Conservation (phyloP, 2,888 invertebrate genomes). For the Ischnura elegans region DNA sequence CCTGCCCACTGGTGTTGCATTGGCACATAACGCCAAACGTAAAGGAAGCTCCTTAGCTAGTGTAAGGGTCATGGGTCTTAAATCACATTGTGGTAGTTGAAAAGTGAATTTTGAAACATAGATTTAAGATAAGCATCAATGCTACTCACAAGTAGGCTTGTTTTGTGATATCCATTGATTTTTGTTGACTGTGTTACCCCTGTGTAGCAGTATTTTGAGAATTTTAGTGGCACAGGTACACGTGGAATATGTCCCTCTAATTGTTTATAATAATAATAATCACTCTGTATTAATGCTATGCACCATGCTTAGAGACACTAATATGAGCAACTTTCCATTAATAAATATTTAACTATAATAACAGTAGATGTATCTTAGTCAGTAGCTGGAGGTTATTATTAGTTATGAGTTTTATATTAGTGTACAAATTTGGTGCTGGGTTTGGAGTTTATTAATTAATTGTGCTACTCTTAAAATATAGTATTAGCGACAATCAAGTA, state of each 20-base stretch:
- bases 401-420: no score
- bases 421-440: no score
- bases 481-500: no score
- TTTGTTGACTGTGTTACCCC: background rate
- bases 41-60: slow-evolving; percentile 65
- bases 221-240: background rate
- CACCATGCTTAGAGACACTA: background rate
- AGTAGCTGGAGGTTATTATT: no score
- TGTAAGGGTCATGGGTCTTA: slow-evolving; percentile 48
- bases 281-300: background rate
- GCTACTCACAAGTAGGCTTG: background rate
- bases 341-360: no score
- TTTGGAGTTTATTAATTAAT: no score
- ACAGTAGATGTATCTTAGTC: no score
- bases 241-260: background rate
- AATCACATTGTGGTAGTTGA: background rate
- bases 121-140: background rate
- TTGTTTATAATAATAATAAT: no score
- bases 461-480: no score
- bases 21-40: slow-evolving; percentile 30
- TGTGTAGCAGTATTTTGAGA: background rate
- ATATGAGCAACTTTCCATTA: background rate
- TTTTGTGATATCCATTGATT: background rate
- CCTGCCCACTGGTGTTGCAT: slow-evolving; percentile 56
- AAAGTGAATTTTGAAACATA: background rate